Evolutionary conservation across 2,113 vertebrate species (phyloP), one percentile per base, ranked within the genome.

Genomic region (Ageneiosus marmoratus): DNA sequence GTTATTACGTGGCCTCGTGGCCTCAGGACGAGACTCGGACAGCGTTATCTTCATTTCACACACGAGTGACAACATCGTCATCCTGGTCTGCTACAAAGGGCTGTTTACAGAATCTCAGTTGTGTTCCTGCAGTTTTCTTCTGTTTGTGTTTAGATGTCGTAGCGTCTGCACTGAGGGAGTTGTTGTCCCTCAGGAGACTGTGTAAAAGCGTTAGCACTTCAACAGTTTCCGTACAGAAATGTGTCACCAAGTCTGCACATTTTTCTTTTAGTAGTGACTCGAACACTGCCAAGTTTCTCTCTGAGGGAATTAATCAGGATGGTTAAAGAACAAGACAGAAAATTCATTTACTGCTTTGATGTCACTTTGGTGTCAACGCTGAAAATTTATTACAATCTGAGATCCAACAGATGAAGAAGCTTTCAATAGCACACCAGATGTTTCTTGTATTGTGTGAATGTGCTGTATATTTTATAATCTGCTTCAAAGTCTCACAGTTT

Each of bases 1-100:
- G 34, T 70, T 44, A 70, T 70, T 44, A n/a, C 22, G 5, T 56
- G 51, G 50, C 85, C 73, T 65, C 27, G 48, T 80, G 73, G 83
- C 69, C 85, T 34, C 80, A 60, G 60, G 77, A 75, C 46, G 60
- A 55, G 27, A 76, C 75, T 67, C 73, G 27, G 46, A 87, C 80
- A 58, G 16, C 84, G 65, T 51, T 82, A 87, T 84, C 88, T 88
- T 77, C 79, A 11, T 20, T 12, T 20, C 58, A 67, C 60, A 80
- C 74, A 79, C 79, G 75, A 80, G 77, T 81, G 46, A 80, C 75
- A 67, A 29, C 70, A 0, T 53, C 58, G 74, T 51, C 60, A 70
- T 77, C 51, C 32, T 32, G 29, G 58, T 22, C 46, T 75, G 37
- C 56, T 3, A 6, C 51, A 62, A 27, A 76, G 73, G 69, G n/a